phyloP scores from a whole-genome alignment of 2,113 vertebrate genomes.

The Tetraodon nigroviridis region DNA sequence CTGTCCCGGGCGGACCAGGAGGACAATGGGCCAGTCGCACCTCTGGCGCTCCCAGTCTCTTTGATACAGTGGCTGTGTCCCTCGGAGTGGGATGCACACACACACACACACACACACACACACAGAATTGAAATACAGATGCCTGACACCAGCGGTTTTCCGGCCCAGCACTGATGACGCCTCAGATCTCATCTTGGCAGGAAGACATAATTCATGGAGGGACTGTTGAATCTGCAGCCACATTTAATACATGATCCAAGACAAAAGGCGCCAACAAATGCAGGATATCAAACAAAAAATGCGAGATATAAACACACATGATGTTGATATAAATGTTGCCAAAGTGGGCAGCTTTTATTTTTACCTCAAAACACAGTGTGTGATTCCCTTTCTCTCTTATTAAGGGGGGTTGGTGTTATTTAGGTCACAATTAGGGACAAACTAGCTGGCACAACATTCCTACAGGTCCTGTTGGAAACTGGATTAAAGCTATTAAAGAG shows the following conservation, averaged over 20 bases:
- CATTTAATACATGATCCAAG: constrained; percentile 32
- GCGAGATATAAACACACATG: constrained; percentile 31
- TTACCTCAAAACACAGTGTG: constrained; percentile 7
- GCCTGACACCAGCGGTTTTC: constrained; percentile 50
- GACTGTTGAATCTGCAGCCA: constrained; percentile 24
- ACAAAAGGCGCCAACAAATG: constrained; percentile 53
- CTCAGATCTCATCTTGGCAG: constrained; percentile 47
- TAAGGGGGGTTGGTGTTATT: not conserved
- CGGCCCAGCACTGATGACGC: constrained; percentile 57
- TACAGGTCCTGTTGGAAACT: not conserved
- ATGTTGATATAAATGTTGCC: constrained; percentile 29
- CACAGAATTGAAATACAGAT: constrained; percentile 27
- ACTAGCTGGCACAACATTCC: not conserved
- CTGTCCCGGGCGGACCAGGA: constrained; percentile 21
- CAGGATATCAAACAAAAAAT: constrained; percentile 50
- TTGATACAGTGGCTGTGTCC: constrained; percentile 58
- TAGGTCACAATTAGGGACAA: not conserved
- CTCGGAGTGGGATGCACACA: constrained; percentile 49
- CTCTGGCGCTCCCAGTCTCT: constrained; percentile 30
- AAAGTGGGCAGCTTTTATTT: constrained; percentile 31
- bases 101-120: constrained; percentile 14
- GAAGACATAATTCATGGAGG: constrained; percentile 63
- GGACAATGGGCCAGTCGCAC: constrained; percentile 50
- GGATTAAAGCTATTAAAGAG: not conserved
- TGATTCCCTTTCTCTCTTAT: not conserved